A percentile compares a stretch with the other conserved stretches of the same genome.
Evolutionary conservation across 2,113 vertebrate genomes (phyloP).

Genomic region (Saimiri boliviensis): DNA sequence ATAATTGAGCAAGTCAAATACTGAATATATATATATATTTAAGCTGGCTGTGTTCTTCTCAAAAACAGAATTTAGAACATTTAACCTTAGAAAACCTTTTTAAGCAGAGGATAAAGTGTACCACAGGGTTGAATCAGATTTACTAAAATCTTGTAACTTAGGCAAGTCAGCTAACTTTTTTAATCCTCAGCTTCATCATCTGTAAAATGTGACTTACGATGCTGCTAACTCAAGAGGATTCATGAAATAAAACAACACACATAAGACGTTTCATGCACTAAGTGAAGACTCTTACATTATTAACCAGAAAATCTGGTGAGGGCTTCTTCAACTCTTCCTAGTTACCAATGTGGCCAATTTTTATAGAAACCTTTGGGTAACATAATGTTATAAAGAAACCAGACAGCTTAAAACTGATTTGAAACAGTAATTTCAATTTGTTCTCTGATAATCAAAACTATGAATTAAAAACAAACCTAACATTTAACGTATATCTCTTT

Average conservation of each 20-base stretch:
- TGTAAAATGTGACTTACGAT: neutral
- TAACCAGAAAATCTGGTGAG: slow-evolving; percentile 2
- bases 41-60: neutral
- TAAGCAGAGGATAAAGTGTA: neutral
- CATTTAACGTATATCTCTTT: neutral
- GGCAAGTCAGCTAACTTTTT: neutral
- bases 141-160: neutral
- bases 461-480: neutral
- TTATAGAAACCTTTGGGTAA: neutral
- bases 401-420: neutral
- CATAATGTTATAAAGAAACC: neutral
- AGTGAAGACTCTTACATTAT: neutral
- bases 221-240: neutral
- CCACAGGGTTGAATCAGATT: neutral
- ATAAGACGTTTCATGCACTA: neutral
- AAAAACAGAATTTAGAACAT: neutral
- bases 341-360: neutral
- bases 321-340: neutral
- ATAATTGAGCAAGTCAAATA: neutral
- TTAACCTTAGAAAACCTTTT: neutral
- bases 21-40: neutral
- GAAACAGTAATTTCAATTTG: neutral
- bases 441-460: slow-evolving; percentile 10
- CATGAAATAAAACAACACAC: neutral
- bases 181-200: neutral